These are phyloP conservation scores for Axis porcinus DNA, from an alignment of 2,113 vertebrate species.

Conservation along the genomic window DNA sequence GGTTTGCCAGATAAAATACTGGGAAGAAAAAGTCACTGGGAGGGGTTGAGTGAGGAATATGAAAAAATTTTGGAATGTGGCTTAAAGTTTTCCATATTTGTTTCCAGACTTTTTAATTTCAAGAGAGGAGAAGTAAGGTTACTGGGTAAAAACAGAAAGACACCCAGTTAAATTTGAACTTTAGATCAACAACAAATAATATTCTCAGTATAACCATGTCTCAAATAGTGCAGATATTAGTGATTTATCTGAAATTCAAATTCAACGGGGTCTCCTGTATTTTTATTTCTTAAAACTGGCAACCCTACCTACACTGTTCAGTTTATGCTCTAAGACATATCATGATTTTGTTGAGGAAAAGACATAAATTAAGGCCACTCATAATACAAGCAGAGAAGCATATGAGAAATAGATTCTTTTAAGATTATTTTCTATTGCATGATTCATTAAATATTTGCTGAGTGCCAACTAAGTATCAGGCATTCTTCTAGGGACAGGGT, in stretches of 20 bases:
- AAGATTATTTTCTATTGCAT: neutral
- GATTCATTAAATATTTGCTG: neutral
- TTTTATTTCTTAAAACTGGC: neutral
- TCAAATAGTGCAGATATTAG: neutral
- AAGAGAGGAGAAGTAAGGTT: neutral
- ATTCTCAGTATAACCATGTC: neutral
- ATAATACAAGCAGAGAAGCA: neutral
- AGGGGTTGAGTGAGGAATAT: neutral
- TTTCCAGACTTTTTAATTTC: neutral
- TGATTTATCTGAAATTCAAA: neutral
- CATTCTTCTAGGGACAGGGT: neutral
- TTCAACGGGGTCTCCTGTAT: neutral
- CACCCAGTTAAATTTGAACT: neutral
- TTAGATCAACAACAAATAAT: neutral
- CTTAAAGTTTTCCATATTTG: neutral
- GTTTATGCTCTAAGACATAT: neutral
- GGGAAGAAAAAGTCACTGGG: neutral
- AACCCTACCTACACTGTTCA: neutral
- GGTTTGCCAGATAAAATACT: constrained; percentile 13
- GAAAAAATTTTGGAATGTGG: neutral
- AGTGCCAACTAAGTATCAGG: neutral
- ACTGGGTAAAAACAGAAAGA: neutral
- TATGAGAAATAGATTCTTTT: neutral
- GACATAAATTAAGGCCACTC: neutral
- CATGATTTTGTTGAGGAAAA: neutral